A percentile compares a stretch with the other conserved stretches of the same genome.
Conservation (phyloP, 2,113 vertebrate species). For the Poecilia latipinna region DNA sequence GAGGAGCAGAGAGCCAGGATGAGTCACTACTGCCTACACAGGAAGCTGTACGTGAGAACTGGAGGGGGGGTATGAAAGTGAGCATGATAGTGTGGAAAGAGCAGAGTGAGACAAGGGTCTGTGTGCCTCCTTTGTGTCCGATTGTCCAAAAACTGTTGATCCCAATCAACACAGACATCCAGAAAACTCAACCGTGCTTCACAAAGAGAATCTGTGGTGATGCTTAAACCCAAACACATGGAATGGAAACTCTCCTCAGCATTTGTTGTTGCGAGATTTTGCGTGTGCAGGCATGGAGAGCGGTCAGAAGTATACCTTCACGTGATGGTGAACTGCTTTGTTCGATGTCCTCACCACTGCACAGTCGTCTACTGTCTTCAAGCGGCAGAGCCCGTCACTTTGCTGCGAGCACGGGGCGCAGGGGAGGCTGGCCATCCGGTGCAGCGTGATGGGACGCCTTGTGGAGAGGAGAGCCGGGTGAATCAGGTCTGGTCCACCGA, state of each 20-base stretch:
- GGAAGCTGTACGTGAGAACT: constrained; percentile 60
- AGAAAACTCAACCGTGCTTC: not conserved
- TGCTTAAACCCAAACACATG: not conserved
- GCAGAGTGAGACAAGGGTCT: constrained; percentile 10
- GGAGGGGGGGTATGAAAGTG: constrained; percentile 48
- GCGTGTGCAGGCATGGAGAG: not conserved
- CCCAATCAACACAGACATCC: not conserved
- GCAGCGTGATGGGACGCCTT: constrained; percentile 65
- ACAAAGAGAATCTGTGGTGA: not conserved
- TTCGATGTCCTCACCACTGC: constrained; percentile 17
- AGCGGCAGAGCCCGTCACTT: constrained; percentile 30
- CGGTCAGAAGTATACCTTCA: constrained; percentile 69
- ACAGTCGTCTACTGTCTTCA: constrained; percentile 43
- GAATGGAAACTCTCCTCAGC: not conserved
- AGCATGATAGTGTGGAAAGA: constrained; percentile 49
- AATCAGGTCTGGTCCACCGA: constrained; percentile 22
- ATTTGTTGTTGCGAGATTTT: not conserved
- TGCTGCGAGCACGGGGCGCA: constrained; percentile 31
- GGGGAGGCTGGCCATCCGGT: constrained; percentile 60
- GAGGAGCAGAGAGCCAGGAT: constrained; percentile 69
- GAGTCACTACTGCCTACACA: constrained; percentile 78
- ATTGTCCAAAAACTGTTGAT: not conserved
- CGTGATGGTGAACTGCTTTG: constrained; percentile 61
- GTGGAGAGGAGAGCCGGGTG: constrained; percentile 32
- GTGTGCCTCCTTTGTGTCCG: constrained; percentile 8